phyloP scores from a whole-genome alignment of 2,113 vertebrate genomes.

The Pomatorhinus ruficollis region DNA sequence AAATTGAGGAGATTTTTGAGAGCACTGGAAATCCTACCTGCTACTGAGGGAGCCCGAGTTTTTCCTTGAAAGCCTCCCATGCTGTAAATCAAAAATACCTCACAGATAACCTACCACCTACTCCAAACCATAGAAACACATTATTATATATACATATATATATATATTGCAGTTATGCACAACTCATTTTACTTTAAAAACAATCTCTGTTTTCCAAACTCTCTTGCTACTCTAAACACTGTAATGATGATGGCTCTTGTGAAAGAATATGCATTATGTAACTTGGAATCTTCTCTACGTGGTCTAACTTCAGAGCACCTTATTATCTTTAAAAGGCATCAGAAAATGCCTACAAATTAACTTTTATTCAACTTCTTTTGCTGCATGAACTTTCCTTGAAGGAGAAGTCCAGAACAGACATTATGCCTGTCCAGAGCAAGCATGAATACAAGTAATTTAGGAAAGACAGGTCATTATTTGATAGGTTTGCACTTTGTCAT shows the following conservation, averaged over 20 bases:
- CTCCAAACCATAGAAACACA: not conserved
- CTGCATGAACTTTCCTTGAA: not conserved
- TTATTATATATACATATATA: no score
- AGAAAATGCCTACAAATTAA: not conserved
- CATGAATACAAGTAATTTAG: not conserved
- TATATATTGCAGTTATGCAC: not conserved
- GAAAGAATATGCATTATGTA: not conserved
- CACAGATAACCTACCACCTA: not conserved
- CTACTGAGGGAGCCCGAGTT: not conserved
- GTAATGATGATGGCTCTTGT: not conserved
- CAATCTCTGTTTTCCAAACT: not conserved
- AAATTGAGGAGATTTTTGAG: not conserved
- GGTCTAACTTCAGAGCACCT: not conserved
- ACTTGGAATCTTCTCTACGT: not conserved
- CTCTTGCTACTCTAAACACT: not conserved
- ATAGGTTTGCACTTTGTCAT: not conserved
- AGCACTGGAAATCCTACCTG: not conserved
- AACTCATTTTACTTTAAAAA: not conserved
- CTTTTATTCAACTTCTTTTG: not conserved
- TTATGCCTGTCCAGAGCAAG: not conserved
- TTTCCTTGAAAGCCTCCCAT: not conserved
- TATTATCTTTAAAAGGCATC: not conserved
- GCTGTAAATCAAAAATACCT: accelerated
- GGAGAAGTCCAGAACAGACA: not conserved
- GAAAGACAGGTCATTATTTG: not conserved